Evolutionary conservation across 2,113 vertebrate genomes (phyloP), one percentile per base, ranked within the genome.

Genomic region (Mobula hypostoma): DNA sequence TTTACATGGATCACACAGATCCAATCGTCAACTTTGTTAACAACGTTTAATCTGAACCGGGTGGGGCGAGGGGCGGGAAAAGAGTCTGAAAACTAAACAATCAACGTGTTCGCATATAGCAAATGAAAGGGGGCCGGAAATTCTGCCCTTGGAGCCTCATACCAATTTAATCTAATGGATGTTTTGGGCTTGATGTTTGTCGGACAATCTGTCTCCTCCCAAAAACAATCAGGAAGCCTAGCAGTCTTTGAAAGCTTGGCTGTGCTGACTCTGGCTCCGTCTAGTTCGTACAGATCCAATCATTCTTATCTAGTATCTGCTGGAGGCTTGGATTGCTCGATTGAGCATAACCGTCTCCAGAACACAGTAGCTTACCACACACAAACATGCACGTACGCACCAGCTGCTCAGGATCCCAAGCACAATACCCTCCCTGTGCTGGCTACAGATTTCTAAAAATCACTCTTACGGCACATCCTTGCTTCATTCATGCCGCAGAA

Each of bases 261-360:
- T 63, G 63, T 29, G 9, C 32, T 74, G 36, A 74, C 70, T 0
- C 8, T 72, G 90, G 58, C 90, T 24, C 40, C 40, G 40, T 29
- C n/a, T 88, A 68, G 40, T 93, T 82, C 83, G 85, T 94, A 85
- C 94, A 83, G 94, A 78, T 79, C 70, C 79, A 94, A 61, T 94
- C 94, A 94, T 74, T 32, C 94, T 94, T 94, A 94, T 94, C 94
- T 74, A 32, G 76, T 77, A 94, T 95, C 94, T 94, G 58, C 91
- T 88, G 94, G 91, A 94, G 91, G 15, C 91, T 74, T 27, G 40
- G 36, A 93, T 74, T 93, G 83, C 36, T 94, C 74, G 94, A 78
- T 94, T 74, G 78, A 77, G 77, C 61, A 72, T 48, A 93, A 94
- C 56, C 32, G 83, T 7, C 85, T 15, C 94, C 94, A 48, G 58